Percentiles rank a stretch among this genome's conserved stretches.
Evolutionary conservation across 2,888 invertebrate species (phyloP).

Genomic region (Hypena proboscidalis): DNA sequence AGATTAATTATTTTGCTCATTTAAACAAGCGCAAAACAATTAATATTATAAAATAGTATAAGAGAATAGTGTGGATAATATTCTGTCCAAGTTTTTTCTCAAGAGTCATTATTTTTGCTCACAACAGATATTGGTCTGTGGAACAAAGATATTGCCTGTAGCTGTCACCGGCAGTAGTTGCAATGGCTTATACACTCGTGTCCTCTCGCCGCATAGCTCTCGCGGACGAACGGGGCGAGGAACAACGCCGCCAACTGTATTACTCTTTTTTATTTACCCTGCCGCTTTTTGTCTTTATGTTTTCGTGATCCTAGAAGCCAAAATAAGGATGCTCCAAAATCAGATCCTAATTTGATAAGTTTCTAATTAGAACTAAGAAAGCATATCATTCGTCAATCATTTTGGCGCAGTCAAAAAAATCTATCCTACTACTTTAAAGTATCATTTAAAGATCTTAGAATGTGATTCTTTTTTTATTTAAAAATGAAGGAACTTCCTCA

Average conservation of each 20-base stretch:
- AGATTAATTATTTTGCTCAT: conserved; percentile 20
- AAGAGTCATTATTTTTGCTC: conserved; percentile 66
- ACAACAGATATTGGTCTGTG: conserved; percentile 73
- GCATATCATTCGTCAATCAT: no score
- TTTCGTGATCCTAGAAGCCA: no score
- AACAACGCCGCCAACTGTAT: conserved; percentile 46
- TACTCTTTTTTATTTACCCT: conserved; percentile 44
- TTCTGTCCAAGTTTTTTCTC: conserved; percentile 52
- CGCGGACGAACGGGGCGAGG: conserved; percentile 35
- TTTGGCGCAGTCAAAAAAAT: no score
- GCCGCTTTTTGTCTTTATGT: conserved; percentile 30
- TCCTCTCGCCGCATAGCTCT: conserved; percentile 50
- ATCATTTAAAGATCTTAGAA: no score
- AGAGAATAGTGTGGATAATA: conserved; percentile 42
- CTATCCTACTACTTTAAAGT: no score
- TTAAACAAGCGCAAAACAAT: conserved; percentile 19
- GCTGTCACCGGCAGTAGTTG: conserved; percentile 72
- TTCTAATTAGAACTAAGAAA: no score
- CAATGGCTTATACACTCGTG: conserved; percentile 71
- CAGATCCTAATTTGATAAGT: no score
- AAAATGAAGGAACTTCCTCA: no score
- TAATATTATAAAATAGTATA: conserved; percentile 24
- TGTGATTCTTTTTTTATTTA: no score
- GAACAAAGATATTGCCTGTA: conserved; percentile 78
- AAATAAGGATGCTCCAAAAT: no score